Base-by-base conservation (phyloP, 1,140 invertebrate species). In the Aethina tumida region DNA sequence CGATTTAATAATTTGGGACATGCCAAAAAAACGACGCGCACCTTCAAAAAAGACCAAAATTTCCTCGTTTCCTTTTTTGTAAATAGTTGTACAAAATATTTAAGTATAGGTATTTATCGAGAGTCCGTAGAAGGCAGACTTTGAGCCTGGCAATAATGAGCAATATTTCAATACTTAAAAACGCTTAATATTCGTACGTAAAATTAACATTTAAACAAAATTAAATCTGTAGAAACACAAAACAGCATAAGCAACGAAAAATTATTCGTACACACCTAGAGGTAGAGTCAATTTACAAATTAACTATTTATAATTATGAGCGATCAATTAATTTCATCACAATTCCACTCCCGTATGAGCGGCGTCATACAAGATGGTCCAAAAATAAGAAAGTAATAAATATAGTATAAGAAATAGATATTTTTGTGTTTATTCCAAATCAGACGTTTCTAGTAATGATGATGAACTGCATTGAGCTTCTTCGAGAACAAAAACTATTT, bases 121-220 rank as follows among this genome's bases (percentile, higher is more conserved):
- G 7, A 32, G 30, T 14, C 9, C 20, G 16, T 17, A 9, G 9
- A 16, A 32, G 15, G 15, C 9, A n/a, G 22, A 27, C 32, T 13
- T 9, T 33, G 5, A 35, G 42, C 36, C 34, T 20, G 32, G 43
- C 43, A 45, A 45, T 45, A 45, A 41, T 35, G 35, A 45, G 43
- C 38, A 45, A 45, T 45, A 45, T 30, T 35, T 28, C 29, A 45
- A 36, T 45, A 45, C 39, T 31, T 28, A 41, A 45, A 45, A 45
- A 35, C 43, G 43, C 43, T 45, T 45, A 40, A 45, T 45, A 45
- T 26, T 41, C 43, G 38, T 45, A 45, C 43, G 43, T 45, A 45
- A 45, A 45, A 25, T 39, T 16, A 35, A 25, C 16, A 5, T 24
- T 10, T 14, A 35, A n/a, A 19, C 4, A 35, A 22, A 13, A 26